Percentiles rank a stretch among this genome's conserved stretches.
Conservation (phyloP, 2,888 invertebrate species). For the Gortyna flavago region DNA sequence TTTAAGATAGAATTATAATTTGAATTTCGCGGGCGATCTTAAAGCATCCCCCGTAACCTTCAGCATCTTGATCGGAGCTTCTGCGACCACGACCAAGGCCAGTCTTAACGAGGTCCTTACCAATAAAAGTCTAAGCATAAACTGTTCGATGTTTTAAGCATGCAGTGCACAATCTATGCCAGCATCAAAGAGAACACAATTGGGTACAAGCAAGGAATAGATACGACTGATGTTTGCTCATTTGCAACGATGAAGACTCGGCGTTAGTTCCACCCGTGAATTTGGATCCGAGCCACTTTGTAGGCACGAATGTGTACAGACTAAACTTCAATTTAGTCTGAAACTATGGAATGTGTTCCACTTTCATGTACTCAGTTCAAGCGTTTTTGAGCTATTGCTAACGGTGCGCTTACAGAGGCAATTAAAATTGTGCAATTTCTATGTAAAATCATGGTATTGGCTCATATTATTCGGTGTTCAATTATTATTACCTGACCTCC, state of each 20-base stretch:
- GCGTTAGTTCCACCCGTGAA: constrained; percentile 28
- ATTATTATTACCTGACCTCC: too few relatives aligned
- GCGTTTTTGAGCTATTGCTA: constrained; percentile 7
- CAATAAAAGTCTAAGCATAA: neutral
- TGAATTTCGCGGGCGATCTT: too few relatives aligned
- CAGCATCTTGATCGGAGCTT: neutral
- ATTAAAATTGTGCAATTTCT: neutral
- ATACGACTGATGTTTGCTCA: constrained; percentile 45
- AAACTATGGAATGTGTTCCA: constrained; percentile 28
- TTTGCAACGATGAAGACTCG: constrained; percentile 35
- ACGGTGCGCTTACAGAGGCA: neutral
- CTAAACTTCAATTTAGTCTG: constrained; percentile 47
- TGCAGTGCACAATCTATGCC: neutral
- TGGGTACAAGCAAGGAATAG: constrained; percentile 15
- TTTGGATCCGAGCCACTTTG: constrained; percentile 43
- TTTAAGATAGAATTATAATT: too few relatives aligned
- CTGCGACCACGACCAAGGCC: neutral
- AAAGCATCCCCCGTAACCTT: neutral
- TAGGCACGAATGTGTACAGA: constrained; percentile 27
- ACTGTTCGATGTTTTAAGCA: neutral
- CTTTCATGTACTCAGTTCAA: constrained; percentile 15
- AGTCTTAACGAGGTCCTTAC: neutral
- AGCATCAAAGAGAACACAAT: constrained; percentile 3
- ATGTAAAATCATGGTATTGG: neutral
- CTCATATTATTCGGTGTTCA: too few relatives aligned